Conservation (phyloP, 2,888 invertebrate genomes). For the Danaus chrysippus region DNA sequence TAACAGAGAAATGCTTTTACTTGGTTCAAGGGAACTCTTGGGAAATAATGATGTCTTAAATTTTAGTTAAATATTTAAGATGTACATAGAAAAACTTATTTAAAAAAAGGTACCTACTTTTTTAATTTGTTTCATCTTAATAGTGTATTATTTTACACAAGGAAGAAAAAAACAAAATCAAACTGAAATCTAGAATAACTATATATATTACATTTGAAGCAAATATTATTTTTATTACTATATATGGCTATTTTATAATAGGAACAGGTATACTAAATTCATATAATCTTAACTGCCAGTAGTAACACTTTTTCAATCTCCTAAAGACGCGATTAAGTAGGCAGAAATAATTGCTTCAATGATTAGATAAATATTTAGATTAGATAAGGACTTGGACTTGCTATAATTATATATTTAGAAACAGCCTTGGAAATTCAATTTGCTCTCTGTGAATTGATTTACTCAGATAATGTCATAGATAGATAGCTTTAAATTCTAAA, state of each 20-base stretch:
- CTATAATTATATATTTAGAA: neutral
- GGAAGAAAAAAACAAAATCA: too few species aligned
- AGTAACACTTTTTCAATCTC: too few species aligned
- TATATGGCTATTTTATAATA: too few species aligned
- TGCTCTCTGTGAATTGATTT: neutral
- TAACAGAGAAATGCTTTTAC: slow-evolving; percentile 32
- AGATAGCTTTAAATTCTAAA: neutral
- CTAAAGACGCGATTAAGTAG: neutral
- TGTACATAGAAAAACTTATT: neutral
- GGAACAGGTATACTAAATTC: too few species aligned
- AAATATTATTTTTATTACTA: too few species aligned
- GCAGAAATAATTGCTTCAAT: neutral
- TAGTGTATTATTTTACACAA: too few species aligned
- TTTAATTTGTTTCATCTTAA: too few species aligned
- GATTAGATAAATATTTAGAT: slow-evolving; percentile 1
- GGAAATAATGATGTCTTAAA: slow-evolving; percentile 15
- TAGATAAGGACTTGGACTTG: slow-evolving; percentile 1
- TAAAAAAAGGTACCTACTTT: too few species aligned
- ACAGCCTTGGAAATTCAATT: neutral
- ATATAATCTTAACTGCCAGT: too few species aligned
- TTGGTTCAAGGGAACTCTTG: slow-evolving; percentile 12
- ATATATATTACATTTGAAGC: too few species aligned
- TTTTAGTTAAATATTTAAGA: slow-evolving; percentile 20
- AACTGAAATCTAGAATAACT: too few species aligned
- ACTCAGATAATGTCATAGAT: neutral